Evolutionary conservation across 2,888 invertebrate genomes (phyloP).

Genomic region (Eristalis intricaria): DNA sequence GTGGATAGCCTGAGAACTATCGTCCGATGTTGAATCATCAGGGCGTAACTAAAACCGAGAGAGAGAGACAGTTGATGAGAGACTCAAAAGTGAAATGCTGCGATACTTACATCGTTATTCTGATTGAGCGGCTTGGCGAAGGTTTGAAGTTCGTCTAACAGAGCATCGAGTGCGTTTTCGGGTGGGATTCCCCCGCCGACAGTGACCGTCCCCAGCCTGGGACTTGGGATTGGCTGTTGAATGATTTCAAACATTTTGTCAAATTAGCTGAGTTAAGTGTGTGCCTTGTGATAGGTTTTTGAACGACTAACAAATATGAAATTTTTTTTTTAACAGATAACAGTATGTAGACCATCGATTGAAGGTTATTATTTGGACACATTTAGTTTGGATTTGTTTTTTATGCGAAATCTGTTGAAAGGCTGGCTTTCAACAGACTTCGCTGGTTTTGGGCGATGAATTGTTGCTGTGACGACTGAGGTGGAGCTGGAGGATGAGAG

Average conservation of each 20-base stretch:
- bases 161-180: constrained; percentile 98
- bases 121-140: constrained; percentile 88
- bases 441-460: not conserved
- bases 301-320: constrained; percentile 64
- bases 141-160: constrained; percentile 96
- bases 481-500: not conserved
- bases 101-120: constrained; percentile 77
- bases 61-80: not conserved
- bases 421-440: not conserved
- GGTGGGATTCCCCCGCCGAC: constrained; percentile 84
- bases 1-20: constrained; percentile 81
- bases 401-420: not conserved
- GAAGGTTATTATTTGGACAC: constrained; percentile 28
- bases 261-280: constrained; percentile 36
- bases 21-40: constrained; percentile 81
- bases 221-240: constrained; percentile 84
- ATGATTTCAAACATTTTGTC: constrained; percentile 38
- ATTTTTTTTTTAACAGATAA: constrained; percentile 64
- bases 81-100: not conserved
- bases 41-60: constrained; percentile 77
- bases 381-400: constrained; percentile 2
- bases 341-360: constrained; percentile 61
- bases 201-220: constrained; percentile 84
- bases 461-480: not conserved
- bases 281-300: constrained; percentile 19